Evolutionary conservation across 2,888 invertebrate genomes (phyloP).

Genomic region (Slavum lentiscoides): DNA sequence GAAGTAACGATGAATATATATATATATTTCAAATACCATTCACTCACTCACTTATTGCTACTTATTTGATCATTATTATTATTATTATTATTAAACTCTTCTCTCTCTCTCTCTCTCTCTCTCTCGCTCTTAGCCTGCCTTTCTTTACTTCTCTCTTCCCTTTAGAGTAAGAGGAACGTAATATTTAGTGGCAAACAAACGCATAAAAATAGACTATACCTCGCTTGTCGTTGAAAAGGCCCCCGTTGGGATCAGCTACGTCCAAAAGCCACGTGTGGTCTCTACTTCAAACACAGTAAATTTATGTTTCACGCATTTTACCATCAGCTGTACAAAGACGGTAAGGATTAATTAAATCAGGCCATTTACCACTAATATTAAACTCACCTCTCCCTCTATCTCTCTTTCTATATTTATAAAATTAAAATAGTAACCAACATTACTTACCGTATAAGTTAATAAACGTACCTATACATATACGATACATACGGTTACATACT

Average conservation of each 20-base stretch:
- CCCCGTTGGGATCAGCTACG: not conserved
- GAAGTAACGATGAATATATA: no score
- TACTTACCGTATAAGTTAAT: not conserved
- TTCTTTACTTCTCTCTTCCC: not conserved
- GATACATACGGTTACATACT: not conserved
- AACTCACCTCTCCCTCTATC: not conserved
- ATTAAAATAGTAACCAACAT: not conserved
- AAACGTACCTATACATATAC: not conserved
- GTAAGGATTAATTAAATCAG: slow-evolving; percentile 20
- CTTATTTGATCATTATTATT: no score
- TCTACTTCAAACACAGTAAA: not conserved
- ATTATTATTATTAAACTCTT: not conserved
- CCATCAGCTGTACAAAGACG: not conserved
- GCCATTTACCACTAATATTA: not conserved
- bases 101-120: no score
- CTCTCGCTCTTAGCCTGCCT: no score
- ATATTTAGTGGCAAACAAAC: not conserved
- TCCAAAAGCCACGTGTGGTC: slow-evolving; percentile 7
- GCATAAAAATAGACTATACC: not conserved
- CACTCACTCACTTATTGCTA: no score
- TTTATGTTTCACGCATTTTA: not conserved
- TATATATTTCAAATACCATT: no score
- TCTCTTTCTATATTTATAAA: not conserved
- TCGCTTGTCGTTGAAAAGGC: not conserved
- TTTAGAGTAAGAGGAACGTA: not conserved